Percentiles rank a stretch among this genome's conserved stretches.
These are phyloP conservation scores for Cotesia congregata DNA, from an alignment of 2,888 invertebrate species.

Conservation along the genomic window DNA sequence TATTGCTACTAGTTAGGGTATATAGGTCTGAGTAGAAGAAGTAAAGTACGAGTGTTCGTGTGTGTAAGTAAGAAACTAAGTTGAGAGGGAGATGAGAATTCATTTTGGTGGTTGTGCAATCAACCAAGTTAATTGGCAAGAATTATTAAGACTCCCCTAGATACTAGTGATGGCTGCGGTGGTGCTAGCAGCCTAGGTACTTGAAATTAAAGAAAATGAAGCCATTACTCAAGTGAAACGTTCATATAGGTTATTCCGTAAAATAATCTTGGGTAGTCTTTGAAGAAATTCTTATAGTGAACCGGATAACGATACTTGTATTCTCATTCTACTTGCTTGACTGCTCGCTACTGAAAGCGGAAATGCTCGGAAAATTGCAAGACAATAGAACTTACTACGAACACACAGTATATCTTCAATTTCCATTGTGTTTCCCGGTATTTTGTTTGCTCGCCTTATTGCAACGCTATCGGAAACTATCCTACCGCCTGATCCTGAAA, in stretches of 20 bases:
- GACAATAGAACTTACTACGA: conserved; percentile 21
- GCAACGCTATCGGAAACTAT: conserved; percentile 26
- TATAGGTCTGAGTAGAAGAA: not conserved
- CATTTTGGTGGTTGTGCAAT: conserved; percentile 24
- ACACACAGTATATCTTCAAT: conserved; percentile 25
- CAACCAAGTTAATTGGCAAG: conserved; percentile 30
- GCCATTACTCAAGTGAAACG: conserved; percentile 11
- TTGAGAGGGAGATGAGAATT: not conserved
- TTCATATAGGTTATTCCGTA: not conserved
- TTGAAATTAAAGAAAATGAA: conserved; percentile 11
- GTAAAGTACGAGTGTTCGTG: not conserved
- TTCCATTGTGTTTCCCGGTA: not conserved
- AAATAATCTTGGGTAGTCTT: not conserved
- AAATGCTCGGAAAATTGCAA: conserved; percentile 24
- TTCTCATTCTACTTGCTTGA: not conserved
- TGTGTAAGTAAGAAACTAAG: not conserved
- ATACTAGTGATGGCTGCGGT: not conserved
- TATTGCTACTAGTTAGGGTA: not conserved
- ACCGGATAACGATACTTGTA: conserved; percentile 19
- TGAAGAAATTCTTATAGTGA: conserved; percentile 8
- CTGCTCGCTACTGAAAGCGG: not conserved
- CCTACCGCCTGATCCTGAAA: conserved; percentile 27
- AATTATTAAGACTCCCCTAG: conserved; percentile 21
- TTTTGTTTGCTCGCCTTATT: conserved; percentile 31
- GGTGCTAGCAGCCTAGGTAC: not conserved